phyloP scores from a whole-genome alignment of 2,113 vertebrate genomes.

The Daphoenositta chrysoptera region DNA sequence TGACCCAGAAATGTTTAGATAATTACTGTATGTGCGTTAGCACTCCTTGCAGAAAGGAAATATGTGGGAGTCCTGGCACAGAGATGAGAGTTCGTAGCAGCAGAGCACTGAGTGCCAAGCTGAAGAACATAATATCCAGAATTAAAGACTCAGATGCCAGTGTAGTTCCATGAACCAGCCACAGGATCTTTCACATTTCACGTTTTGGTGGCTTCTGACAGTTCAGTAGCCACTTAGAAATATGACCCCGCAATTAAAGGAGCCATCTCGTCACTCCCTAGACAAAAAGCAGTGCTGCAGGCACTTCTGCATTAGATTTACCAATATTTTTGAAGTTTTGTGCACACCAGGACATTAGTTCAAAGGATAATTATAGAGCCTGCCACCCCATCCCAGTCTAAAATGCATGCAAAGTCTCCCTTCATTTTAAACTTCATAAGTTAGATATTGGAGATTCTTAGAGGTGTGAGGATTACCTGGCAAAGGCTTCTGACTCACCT shows the following conservation, averaged over 20 bases:
- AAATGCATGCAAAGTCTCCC: background rate
- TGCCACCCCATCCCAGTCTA: background rate
- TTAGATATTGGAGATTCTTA: background rate
- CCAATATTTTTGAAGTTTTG: background rate
- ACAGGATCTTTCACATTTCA: background rate
- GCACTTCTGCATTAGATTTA: background rate
- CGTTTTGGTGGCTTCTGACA: background rate
- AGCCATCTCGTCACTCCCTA: background rate
- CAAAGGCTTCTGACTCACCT: background rate
- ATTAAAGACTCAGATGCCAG: background rate
- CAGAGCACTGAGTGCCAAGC: background rate
- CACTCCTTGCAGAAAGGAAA: background rate
- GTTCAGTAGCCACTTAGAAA: background rate
- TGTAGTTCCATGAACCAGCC: background rate
- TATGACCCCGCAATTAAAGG: background rate
- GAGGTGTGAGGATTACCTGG: background rate
- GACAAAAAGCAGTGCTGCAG: background rate
- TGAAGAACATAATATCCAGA: background rate
- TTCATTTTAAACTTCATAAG: background rate
- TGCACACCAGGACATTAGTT: background rate
- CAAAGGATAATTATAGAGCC: background rate
- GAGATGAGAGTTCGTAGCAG: background rate
- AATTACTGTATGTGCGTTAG: background rate
- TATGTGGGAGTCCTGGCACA: background rate
- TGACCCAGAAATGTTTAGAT: background rate